These are phyloP conservation scores for Gadopsis marmoratus DNA, from an alignment of 2,797 vertebrate species.

Conservation along the genomic window DNA sequence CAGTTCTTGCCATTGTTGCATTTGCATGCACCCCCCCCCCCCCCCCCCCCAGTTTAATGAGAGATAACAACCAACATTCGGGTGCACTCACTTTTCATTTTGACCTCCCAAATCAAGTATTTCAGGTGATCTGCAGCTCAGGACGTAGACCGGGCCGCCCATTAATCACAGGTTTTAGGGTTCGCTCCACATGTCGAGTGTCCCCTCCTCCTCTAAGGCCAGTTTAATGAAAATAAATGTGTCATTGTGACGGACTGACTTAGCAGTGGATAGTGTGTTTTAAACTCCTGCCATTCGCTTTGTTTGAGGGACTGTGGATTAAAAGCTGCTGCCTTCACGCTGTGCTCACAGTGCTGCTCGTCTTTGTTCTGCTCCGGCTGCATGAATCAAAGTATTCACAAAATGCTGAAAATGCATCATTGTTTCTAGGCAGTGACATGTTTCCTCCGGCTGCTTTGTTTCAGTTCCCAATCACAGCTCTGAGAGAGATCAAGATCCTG, in stretches of 20 bases:
- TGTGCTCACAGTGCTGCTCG: neutral
- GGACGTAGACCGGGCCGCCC: no score
- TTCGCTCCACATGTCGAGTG: no score
- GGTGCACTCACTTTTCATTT: no score
- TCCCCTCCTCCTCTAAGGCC: neutral
- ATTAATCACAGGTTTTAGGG: no score
- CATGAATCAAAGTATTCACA: neutral
- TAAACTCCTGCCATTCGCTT: neutral
- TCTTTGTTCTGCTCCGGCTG: neutral
- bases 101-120: no score
- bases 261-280: neutral
- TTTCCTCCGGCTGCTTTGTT: conserved; percentile 22
- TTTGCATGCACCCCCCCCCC: no score
- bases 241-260: no score
- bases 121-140: no score
- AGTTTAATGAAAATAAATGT: no score
- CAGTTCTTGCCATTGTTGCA: no score
- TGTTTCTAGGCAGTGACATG: neutral
- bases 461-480: conserved; percentile 97
- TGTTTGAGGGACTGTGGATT: neutral
- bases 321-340: neutral
- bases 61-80: neutral
- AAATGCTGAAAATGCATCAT: neutral
- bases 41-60: no score
- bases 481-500: conserved; percentile 98